A percentile compares a stretch with the other conserved stretches of the same genome.
Evolutionary conservation across 2,888 invertebrate species (phyloP).

Genomic region (Nezara viridula): DNA sequence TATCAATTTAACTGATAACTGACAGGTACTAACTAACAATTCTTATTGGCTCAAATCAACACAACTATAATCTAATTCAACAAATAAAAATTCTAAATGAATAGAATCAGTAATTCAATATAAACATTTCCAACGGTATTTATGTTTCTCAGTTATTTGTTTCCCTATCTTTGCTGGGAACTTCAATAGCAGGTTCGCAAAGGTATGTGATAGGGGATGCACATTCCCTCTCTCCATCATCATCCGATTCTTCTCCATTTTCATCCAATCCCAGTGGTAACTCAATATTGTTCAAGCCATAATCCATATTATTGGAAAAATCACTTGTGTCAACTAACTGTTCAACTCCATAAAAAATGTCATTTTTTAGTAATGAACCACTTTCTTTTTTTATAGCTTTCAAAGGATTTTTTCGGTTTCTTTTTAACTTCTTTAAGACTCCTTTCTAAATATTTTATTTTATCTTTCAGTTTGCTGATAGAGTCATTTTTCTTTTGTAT

Average conservation of each 20-base stretch:
- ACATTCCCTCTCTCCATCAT: constrained; percentile 45
- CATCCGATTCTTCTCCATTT: constrained; percentile 52
- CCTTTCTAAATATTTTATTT: constrained; percentile 54
- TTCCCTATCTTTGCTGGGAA: constrained; percentile 44
- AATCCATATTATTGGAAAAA: constrained; percentile 25
- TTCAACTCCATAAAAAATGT: not conserved
- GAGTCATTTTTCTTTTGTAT: constrained; percentile 52
- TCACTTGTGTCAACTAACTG: constrained; percentile 23
- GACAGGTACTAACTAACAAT: not conserved
- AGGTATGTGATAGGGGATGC: constrained; percentile 52
- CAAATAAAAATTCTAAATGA: not conserved
- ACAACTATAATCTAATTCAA: not conserved
- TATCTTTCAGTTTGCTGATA: constrained; percentile 49
- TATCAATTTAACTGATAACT: not conserved
- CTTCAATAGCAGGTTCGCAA: constrained; percentile 54
- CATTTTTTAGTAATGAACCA: constrained; percentile 13
- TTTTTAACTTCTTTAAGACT: constrained; percentile 31
- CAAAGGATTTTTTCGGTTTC: not conserved
- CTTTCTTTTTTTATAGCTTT: constrained; percentile 23
- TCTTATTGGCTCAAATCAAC: not conserved
- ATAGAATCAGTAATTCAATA: not conserved
- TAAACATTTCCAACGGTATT: not conserved
- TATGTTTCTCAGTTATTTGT: not conserved
- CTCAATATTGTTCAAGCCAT: constrained; percentile 36
- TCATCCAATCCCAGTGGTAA: constrained; percentile 39